Conservation (phyloP, 1,140 invertebrate species). For the Cotesia vestalis region DNA sequence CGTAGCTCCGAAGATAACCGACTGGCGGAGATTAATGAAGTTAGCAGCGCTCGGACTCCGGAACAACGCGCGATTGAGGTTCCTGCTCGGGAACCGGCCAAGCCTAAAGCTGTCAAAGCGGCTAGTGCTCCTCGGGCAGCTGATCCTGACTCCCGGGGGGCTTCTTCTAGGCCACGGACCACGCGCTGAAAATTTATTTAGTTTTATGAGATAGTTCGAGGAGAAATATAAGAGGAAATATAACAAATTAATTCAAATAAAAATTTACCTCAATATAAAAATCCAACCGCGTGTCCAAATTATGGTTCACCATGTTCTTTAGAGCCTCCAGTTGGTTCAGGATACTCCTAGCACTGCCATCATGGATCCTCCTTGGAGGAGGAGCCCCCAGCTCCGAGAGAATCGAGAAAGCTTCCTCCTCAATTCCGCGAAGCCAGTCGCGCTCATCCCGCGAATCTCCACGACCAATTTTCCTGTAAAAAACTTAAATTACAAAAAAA, state of each 20-base stretch:
- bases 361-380: slow-evolving; percentile 54
- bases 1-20: slow-evolving; percentile 66
- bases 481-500: slow-evolving; percentile 11
- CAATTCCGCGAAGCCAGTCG: slow-evolving; percentile 52
- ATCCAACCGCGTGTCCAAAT: slow-evolving; percentile 55
- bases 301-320: slow-evolving; percentile 50
- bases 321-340: slow-evolving; percentile 50
- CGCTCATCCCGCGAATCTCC: slow-evolving; percentile 48
- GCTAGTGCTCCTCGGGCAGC: slow-evolving; percentile 60
- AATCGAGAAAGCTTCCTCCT: slow-evolving; percentile 55
- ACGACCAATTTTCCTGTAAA: slow-evolving; percentile 46
- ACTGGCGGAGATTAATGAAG: slow-evolving; percentile 49
- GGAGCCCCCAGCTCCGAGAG: slow-evolving; percentile 53
- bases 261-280: slow-evolving; percentile 59
- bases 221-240: too few relatives aligned
- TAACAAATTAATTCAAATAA: too few relatives aligned
- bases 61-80: slow-evolving; percentile 71
- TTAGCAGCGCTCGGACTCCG: slow-evolving; percentile 70
- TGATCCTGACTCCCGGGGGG: slow-evolving; percentile 48
- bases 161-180: slow-evolving; percentile 56
- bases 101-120: slow-evolving; percentile 61
- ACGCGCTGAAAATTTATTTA: slow-evolving; percentile 50
- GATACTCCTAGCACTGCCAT: slow-evolving; percentile 47
- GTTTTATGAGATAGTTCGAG: not conserved
- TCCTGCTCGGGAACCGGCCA: slow-evolving; percentile 70